Percentiles rank a stretch among this genome's conserved stretches.
phyloP scores from a whole-genome alignment of 2,888 invertebrate species.

The Gortyna flavago region DNA sequence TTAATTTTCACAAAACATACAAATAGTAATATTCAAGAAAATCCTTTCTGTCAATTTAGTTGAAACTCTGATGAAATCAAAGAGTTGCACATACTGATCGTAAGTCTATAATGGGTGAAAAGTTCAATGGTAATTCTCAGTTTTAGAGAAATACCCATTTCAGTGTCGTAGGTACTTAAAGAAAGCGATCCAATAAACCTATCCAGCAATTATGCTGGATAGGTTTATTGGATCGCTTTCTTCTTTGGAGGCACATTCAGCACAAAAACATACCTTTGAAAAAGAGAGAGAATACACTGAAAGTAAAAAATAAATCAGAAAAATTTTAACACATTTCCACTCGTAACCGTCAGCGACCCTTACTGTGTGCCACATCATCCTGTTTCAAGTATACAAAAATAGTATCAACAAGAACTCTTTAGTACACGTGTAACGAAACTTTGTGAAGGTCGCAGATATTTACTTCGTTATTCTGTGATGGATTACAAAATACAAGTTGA shows the following conservation, averaged over 20 bases:
- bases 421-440: constrained; percentile 2
- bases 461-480: constrained; percentile 31
- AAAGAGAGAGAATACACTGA: neutral
- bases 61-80: neutral
- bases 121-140: neutral
- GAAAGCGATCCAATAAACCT: too few relatives aligned
- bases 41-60: neutral
- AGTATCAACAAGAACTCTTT: constrained; percentile 7
- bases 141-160: neutral
- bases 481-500: constrained; percentile 27
- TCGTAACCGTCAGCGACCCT: neutral
- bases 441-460: constrained; percentile 26
- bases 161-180: neutral
- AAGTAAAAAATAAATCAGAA: neutral
- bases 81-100: neutral
- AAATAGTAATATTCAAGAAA: neutral
- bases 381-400: constrained; percentile 6
- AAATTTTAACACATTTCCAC: neutral
- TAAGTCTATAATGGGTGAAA: neutral
- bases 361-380: constrained; percentile 2
- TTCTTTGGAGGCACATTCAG: too few relatives aligned
- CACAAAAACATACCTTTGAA: neutral
- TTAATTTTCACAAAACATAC: neutral
- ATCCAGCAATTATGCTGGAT: too few relatives aligned
- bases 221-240: too few relatives aligned